Conservation (phyloP, 2,113 vertebrate genomes). For the Upupa epops region DNA sequence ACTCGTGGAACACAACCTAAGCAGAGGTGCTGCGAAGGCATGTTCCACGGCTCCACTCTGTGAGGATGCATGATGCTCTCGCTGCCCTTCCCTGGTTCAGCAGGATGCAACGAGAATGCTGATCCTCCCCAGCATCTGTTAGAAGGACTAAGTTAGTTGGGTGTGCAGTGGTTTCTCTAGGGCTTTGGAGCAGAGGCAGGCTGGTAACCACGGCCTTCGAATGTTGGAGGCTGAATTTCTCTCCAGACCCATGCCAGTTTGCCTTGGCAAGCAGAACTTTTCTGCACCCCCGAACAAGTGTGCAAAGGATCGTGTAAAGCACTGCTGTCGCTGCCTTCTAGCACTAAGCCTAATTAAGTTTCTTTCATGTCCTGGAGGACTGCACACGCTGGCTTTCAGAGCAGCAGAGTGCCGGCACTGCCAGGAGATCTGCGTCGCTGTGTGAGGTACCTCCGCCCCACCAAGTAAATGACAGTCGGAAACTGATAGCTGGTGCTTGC, state of each 20-base stretch:
- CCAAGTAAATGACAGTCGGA: background rate
- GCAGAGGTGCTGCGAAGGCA: too few species aligned
- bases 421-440: background rate
- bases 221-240: background rate
- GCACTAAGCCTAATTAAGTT: slow-evolving; percentile 15
- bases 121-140: background rate
- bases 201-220: background rate
- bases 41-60: background rate
- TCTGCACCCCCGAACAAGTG: background rate
- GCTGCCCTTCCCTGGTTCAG: background rate
- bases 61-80: background rate
- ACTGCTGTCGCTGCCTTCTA: background rate
- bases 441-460: slow-evolving; percentile 15
- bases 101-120: background rate
- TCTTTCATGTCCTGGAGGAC: slow-evolving; percentile 14
- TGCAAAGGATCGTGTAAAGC: slow-evolving; percentile 34
- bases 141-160: background rate
- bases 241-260: background rate
- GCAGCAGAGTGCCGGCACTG: background rate
- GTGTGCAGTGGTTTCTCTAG: background rate
- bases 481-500: background rate
- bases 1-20: too few species aligned
- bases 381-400: background rate
- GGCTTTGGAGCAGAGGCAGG: background rate
- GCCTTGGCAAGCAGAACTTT: background rate